Base-by-base conservation (phyloP, 2,113 vertebrate species). In the Tangachromis dhanisi region DNA sequence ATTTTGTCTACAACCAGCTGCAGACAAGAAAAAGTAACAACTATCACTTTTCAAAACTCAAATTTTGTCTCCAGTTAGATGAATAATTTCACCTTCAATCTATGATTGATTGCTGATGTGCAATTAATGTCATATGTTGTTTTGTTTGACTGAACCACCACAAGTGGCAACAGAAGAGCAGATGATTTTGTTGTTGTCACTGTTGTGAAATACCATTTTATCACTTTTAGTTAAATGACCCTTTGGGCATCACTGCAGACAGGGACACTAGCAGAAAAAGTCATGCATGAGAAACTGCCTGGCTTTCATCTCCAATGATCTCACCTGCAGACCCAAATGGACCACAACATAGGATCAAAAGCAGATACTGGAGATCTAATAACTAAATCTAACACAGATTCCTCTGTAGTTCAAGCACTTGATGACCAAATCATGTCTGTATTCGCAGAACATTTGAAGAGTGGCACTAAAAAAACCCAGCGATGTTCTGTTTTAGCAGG, bases 211-310 rank as follows among this genome's bases (percentile, higher is more conserved):
- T 59, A 40, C 78, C 63, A 83, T 84, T 80, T 59, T 17, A 40
- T 71, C 76, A 57, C 45, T 86, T 84, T 86, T 33, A 76, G 38
- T 38, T 54, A 35, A 54, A 42, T 54, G 51, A 76, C 59, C 40
- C 53, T 51, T 40, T n/a, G 54, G 86, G 68, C 6, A 10, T 84
- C 80, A 54, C 82, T 68, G 49, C 47, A 84, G 81, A 90, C 66
- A 47, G 85, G 45, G 80, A 54, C 29, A 35, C 81, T 71, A 89
- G 42, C 19, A 63, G 42, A 81, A 9, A 26, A 66, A 38, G 19
- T 26, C 54, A 92, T 94, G 86, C 88, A 81, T 95, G 88, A 88
- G 33, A 73, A 47, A 85, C 81, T 83, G 91, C 83, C 83, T 84
- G 84, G 24, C 33, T 57, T 5, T 8, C 14, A 49, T 40, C 59